Evolutionary conservation across 2,888 invertebrate genomes (phyloP), one percentile per base, ranked within the genome.

Genomic region (Amphipyra tragopoginis): DNA sequence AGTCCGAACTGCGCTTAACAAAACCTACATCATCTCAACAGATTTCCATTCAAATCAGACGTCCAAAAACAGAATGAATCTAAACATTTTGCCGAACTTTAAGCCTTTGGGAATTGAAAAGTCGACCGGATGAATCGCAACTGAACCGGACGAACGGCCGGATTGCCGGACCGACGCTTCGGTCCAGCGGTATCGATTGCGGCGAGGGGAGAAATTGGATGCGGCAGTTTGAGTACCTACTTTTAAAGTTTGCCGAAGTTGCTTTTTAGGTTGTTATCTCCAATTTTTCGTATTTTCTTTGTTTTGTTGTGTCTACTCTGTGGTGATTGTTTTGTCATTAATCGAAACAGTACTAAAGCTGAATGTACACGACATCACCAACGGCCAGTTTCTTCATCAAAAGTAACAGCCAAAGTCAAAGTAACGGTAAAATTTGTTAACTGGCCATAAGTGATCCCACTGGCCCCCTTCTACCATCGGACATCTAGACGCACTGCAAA

Each of bases 101-200:
- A 14, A 57, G 43, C 50, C 61, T 50, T 43, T 44, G 38, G 65
- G 65, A 72, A 60, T 55, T 45, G 7, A 58, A 65, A 78, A 53
- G 62, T 57, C 43, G 42, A 13, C 54, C 61, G 47, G 56, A 61
- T 51, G 45, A 57, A 68, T 61, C 13, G 65, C 50, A 66, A 65
- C 55, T 56, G 63, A 59, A 62, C 61, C 57, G 54, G 63, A 65
- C 52, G 55, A 70, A 62, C 62, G 69, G 52, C 44, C 44, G 54
- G 58, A 75, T 61, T 49, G 61, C 60, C 43, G 42, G 58, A 52
- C 48, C 21, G 53, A 45, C 43, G 51, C 34, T 58, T 39, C 13
- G 52, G 66, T 2, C 40, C 38, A 42, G 45, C 36, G 9, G 43
- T 75, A 65, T 75, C 52, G 76, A 75, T 72, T 78, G 60, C 43